A percentile compares a stretch with the other conserved stretches of the same genome.
Conservation (phyloP, 1,140 invertebrate species). For the Drosophila mayri region DNA sequence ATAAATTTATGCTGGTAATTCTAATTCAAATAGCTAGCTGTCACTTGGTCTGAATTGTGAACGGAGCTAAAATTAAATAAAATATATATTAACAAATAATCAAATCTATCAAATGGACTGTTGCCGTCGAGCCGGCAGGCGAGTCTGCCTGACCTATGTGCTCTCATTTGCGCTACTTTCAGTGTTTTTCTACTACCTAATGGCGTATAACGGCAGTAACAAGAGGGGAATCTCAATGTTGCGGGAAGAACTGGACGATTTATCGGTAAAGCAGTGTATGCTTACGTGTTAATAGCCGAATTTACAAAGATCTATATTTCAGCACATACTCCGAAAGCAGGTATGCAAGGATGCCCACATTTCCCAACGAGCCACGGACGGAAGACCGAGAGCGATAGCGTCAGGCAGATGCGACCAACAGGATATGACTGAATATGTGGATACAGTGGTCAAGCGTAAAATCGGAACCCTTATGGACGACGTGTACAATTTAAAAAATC, state of each 20-base stretch:
- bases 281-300: too few species aligned
- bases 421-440: slow-evolving; percentile 54
- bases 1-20: not conserved
- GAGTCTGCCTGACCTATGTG: slow-evolving; percentile 39
- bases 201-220: slow-evolving; percentile 40
- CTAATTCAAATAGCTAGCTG: not conserved
- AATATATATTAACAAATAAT: not conserved
- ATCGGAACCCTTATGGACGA: slow-evolving; percentile 62
- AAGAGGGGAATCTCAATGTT: slow-evolving; percentile 10
- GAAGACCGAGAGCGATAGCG: not conserved
- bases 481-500: slow-evolving; percentile 60
- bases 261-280: slow-evolving; percentile 40
- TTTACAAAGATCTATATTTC: not conserved
- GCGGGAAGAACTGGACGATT: slow-evolving; percentile 43
- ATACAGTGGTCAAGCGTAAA: slow-evolving; percentile 59
- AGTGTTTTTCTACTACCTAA: slow-evolving; percentile 50
- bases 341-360: slow-evolving; percentile 8
- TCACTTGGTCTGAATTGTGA: not conserved
- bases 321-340: slow-evolving; percentile 26
- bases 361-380: not conserved
- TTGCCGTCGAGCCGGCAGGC: slow-evolving; percentile 2
- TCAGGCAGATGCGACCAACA: slow-evolving; percentile 6
- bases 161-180: slow-evolving; percentile 44
- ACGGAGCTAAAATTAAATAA: not conserved
- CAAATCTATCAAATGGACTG: slow-evolving; percentile 31